These are phyloP conservation scores for Porites australiensis DNA, from an alignment of 64 coral and sea anemone genomes.

Conservation along the genomic window DNA sequence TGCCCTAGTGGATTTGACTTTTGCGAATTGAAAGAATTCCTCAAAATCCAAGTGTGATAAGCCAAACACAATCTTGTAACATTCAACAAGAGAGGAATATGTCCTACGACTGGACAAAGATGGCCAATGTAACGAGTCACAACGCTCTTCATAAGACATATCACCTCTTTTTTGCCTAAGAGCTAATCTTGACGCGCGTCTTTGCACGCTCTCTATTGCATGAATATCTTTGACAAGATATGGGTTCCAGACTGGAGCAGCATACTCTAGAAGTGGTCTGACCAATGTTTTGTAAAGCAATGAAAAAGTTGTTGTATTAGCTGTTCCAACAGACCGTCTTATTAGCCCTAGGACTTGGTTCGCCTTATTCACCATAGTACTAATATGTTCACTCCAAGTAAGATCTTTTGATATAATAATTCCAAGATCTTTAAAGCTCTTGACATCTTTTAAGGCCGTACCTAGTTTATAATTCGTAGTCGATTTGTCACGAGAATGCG, in stretches of 20 bases:
- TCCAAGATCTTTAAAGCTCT: no score
- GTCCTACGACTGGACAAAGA: constrained; percentile 39
- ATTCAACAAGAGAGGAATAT: constrained; percentile 62
- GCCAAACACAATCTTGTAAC: not conserved
- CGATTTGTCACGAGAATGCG: no score
- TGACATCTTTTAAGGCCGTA: no score
- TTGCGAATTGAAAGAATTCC: not conserved
- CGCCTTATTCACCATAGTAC: constrained; percentile 32
- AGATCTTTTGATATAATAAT: no score
- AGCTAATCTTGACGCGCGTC: not conserved
- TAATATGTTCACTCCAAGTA: constrained; percentile 32
- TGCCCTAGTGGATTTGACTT: constrained; percentile 44
- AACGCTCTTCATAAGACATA: constrained; percentile 62
- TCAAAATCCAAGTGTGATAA: no score
- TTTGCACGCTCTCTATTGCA: no score
- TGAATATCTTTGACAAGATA: not conserved
- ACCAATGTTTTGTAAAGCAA: no score
- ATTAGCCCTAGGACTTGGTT: constrained; percentile 39
- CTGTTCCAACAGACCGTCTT: constrained; percentile 33
- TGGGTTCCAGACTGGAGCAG: no score
- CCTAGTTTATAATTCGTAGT: no score
- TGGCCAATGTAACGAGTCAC: constrained; percentile 51
- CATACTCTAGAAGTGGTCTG: no score
- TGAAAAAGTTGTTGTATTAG: not conserved
- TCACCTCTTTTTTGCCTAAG: no score